These are phyloP conservation scores for Pseudococcus longispinus DNA, from an alignment of 2,888 invertebrate genomes.

Conservation along the genomic window DNA sequence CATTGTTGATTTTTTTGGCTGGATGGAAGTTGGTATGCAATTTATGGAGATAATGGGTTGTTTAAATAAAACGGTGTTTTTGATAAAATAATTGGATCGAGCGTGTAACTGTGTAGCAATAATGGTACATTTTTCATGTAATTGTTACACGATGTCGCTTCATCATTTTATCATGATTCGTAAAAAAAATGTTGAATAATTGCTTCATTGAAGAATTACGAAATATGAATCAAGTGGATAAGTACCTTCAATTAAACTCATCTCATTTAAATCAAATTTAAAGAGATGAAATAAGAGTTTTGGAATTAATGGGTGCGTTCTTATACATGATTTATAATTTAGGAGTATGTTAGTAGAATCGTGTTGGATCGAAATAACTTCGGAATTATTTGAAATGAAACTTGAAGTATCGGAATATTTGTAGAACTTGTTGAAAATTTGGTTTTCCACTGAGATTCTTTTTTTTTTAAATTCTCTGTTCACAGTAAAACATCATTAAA, in stretches of 20 bases:
- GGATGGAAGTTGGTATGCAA: background rate
- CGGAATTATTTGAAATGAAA: too few relatives aligned
- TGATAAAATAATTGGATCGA: background rate
- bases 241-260: background rate
- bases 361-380: too few relatives aligned
- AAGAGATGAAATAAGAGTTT: background rate
- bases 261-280: background rate
- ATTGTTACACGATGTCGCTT: background rate
- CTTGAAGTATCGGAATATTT: too few relatives aligned
- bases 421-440: too few relatives aligned
- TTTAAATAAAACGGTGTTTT: background rate
- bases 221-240: background rate
- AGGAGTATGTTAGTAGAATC: too few relatives aligned
- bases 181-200: background rate
- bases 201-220: background rate
- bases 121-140: background rate
- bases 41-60: background rate
- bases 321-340: too few relatives aligned
- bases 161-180: background rate
- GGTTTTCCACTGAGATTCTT: too few relatives aligned
- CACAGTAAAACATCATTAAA: too few relatives aligned
- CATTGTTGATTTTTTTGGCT: background rate
- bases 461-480: too few relatives aligned
- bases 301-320: background rate
- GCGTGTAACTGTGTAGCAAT: background rate